Evolutionary conservation across 2,797 vertebrate genomes (phyloP), one percentile per base, ranked within the genome.

Genomic region (Danio aesculapii): DNA sequence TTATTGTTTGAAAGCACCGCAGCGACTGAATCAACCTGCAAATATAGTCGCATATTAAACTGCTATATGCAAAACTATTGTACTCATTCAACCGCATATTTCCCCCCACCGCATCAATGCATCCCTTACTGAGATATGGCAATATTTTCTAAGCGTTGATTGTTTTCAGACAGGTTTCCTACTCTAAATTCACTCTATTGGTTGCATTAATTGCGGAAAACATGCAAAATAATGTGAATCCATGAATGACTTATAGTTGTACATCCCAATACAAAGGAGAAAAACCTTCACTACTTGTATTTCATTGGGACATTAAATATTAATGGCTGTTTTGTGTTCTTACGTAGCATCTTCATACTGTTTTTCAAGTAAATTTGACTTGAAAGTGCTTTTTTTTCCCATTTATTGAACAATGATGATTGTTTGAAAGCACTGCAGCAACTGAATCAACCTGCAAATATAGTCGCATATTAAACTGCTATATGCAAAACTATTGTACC

Each of bases 101-200:
- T 49, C 10, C 52, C 14, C 64, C 44, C 64, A 17, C 30, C 0
- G 10, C 0, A 7, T 63, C 43, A 72, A 44, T n/a, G 49, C 49
- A 44, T 71, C 59, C 49, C 58, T 79, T n/a, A 16, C 68, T 72
- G 69, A 13, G 59, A 72, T 46, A 13, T 80, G 77, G 43, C 69
- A 64, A n/a, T 30, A 30, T 30, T 30, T 30, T 30, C 30, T 30
- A 30, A 1, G 1, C 30, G 30, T 30, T 30, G 30, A 21, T 21
- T 12, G 5, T 59, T 21, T 58, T 6, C 57, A 19, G 13, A 30
- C 19, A 7, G 12, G 58, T n/a, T 63, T 63, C 13, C 59, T 41
- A 12, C 39, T 41, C 3, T 13, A 62, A 41, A 41, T 30, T 1
- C 8, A 43, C 43, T 63, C n/a, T 14, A 43, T 5, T 63, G 61